Conservation (phyloP, 2,113 vertebrate species). For the rabbit (Oryctolagus cuniculus) region DNA sequence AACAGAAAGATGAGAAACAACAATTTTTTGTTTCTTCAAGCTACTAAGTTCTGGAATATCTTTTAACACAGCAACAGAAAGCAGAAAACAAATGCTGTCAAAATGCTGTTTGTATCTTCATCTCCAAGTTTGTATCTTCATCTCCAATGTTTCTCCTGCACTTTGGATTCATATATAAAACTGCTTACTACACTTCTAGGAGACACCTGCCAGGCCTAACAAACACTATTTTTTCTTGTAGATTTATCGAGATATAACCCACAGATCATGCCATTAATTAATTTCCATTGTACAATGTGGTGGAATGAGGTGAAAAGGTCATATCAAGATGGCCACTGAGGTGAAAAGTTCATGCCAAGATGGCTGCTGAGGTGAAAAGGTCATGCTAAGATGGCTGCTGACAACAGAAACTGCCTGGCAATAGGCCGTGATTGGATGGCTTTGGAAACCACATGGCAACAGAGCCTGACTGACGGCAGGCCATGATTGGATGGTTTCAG, state of each 20-base stretch:
- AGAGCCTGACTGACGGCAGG: too few relatives aligned
- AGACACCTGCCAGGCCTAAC: background rate
- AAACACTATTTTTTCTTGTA: background rate
- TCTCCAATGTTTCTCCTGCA: background rate
- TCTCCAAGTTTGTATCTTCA: background rate
- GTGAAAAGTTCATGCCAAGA: too few relatives aligned
- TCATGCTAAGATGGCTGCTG: too few relatives aligned
- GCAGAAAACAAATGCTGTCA: background rate
- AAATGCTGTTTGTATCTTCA: slow-evolving; percentile 4
- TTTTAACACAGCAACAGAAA: background rate
- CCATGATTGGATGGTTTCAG: too few relatives aligned
- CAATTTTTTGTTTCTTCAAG: slow-evolving; percentile 8
- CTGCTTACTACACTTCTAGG: background rate
- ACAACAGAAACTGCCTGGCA: too few relatives aligned
- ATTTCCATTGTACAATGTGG: background rate
- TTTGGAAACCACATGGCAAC: too few relatives aligned
- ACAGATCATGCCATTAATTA: background rate
- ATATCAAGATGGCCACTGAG: too few relatives aligned
- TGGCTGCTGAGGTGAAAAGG: too few relatives aligned
- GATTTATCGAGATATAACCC: slow-evolving; percentile 10
- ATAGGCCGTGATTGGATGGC: too few relatives aligned
- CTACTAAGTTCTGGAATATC: background rate
- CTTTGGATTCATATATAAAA: background rate
- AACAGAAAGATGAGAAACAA: background rate
- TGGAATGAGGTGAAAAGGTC: too few relatives aligned